A percentile compares a stretch with the other conserved stretches of the same genome.
Evolutionary conservation across 2,113 vertebrate genomes (phyloP).

Genomic region (Odobenus rosmarus): DNA sequence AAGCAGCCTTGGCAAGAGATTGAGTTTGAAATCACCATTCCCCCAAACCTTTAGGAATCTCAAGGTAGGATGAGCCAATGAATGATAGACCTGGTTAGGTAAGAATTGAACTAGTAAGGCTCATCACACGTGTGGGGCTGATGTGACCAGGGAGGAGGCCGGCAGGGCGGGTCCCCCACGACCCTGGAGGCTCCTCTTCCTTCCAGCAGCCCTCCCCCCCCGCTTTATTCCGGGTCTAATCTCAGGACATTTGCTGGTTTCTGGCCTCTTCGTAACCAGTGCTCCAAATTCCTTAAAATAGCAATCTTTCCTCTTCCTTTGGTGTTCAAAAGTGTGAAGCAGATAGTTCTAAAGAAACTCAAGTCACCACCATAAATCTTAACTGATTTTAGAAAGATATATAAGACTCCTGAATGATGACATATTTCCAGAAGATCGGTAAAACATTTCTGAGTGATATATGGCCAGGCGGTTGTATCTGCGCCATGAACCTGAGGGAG

Average conservation of each 20-base stretch:
- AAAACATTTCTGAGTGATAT: slow-evolving; percentile 71
- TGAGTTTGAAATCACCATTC: slow-evolving; percentile 16
- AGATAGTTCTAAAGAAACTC: slow-evolving; percentile 75
- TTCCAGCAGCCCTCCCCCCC: not conserved
- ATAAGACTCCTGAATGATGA: slow-evolving; percentile 78
- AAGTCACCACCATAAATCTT: slow-evolving; percentile 68
- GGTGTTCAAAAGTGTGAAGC: slow-evolving; percentile 77
- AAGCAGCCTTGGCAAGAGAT: not conserved
- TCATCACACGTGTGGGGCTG: not conserved
- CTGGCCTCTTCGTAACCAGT: slow-evolving; percentile 39
- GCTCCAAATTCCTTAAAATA: slow-evolving; percentile 80
- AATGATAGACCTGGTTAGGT: not conserved
- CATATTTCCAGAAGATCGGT: slow-evolving; percentile 76
- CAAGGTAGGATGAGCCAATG: not conserved
- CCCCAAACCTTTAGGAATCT: not conserved
- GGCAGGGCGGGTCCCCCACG: not conserved
- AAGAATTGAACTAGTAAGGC: not conserved
- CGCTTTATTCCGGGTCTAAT: not conserved
- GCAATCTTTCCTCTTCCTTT: slow-evolving; percentile 70
- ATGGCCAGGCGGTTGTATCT: not conserved
- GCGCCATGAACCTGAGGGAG: not conserved
- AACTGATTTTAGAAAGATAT: slow-evolving; percentile 80
- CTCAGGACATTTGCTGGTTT: not conserved
- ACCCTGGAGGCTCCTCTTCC: rapidly evolving
- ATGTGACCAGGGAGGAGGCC: not conserved